Percentiles rank a stretch among this genome's conserved stretches.
phyloP scores from a whole-genome alignment of 2,797 vertebrate species.

The Petrocephalus sullivani region DNA sequence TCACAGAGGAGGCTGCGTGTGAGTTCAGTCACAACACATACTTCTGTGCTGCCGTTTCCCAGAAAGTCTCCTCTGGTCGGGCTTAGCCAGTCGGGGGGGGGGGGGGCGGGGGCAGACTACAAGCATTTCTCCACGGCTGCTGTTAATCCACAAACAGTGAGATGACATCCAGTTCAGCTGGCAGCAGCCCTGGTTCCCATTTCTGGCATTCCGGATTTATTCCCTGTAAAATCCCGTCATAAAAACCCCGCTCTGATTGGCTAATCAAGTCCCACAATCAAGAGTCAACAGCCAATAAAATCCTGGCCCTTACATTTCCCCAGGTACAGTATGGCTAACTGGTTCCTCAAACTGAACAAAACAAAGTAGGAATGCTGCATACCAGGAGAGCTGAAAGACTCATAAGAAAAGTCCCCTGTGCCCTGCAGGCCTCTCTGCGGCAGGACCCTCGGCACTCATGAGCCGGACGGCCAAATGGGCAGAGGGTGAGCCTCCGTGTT shows the following conservation, averaged over 20 bases:
- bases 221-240: not conserved
- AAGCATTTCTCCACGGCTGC: not conserved
- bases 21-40: not conserved
- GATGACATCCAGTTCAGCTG: not conserved
- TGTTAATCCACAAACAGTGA: not conserved
- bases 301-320: not conserved
- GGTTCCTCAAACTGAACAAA: not conserved
- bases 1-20: constrained; percentile 12
- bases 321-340: not conserved
- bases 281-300: not conserved
- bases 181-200: not conserved
- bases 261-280: not conserved
- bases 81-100: not conserved
- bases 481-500: constrained; percentile 95
- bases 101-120: not conserved
- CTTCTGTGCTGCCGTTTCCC: not conserved
- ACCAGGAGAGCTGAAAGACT: not conserved
- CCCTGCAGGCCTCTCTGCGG: not conserved
- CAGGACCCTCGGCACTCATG: constrained; percentile 37
- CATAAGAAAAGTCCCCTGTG: not conserved
- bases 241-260: not conserved
- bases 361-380: not conserved
- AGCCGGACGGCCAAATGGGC: constrained; percentile 79
- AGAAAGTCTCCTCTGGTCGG: not conserved
- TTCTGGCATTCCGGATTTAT: not conserved